Evolutionary conservation across 1,140 invertebrate species (phyloP).

Genomic region (Proctacanthus coquilletti): DNA sequence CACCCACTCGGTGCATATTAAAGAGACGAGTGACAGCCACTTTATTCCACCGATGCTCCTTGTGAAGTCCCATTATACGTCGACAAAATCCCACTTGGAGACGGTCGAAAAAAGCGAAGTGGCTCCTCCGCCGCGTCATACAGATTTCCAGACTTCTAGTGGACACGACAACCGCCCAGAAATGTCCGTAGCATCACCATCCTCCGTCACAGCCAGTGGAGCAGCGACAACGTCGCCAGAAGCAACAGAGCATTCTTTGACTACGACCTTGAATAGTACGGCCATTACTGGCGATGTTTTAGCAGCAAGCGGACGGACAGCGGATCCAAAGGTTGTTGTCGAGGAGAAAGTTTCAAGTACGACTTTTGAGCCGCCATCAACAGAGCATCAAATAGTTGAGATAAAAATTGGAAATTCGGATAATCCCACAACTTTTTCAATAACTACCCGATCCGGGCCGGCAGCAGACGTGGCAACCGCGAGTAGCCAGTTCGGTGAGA

Average conservation of each 20-base stretch:
- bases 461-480: neutral
- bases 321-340: neutral
- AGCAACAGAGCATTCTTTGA: no score
- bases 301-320: no score
- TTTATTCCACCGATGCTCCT: constrained; percentile 30
- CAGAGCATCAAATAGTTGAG: neutral
- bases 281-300: no score
- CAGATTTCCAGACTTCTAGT: no score
- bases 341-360: neutral
- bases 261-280: no score
- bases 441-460: neutral
- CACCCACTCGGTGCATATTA: constrained; percentile 11
- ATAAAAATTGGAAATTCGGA: constrained; percentile 1
- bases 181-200: no score
- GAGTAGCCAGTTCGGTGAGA: neutral
- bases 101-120: no score
- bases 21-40: constrained; percentile 22
- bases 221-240: constrained; percentile 3
- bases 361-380: neutral
- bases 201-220: constrained; percentile 17
- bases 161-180: no score
- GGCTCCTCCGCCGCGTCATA: no score
- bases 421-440: neutral
- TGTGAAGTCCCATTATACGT: constrained; percentile 26
- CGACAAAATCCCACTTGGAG: neutral